Evolutionary conservation across 35 echinoderm and acorn worm genomes (phyloP), one percentile per base, ranked within the genome.

Genomic region (Heliocidaris erythrogramma): DNA sequence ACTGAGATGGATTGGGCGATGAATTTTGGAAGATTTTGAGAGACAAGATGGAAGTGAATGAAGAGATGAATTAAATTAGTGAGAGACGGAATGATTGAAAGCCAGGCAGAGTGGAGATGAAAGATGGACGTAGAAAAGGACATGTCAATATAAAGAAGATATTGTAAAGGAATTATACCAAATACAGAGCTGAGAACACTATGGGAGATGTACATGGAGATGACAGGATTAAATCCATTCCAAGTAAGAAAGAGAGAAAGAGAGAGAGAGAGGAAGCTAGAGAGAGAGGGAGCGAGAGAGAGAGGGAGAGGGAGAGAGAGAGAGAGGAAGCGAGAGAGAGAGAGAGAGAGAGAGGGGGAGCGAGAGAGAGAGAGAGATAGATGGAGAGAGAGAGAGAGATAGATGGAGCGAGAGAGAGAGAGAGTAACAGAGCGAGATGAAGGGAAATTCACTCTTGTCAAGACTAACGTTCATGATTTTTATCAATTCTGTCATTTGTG

Each of bases 1-100:
- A 89, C 31, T n/a, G 12, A 6, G 87, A 89, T 89, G 31, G 87
- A 89, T 89, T 89, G 47, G 31, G 31, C 31, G 31, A 89, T 4
- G 87, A 89, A 89, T 48, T 47, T 89, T 13, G 31, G 87, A 48
- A 17, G 87, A 89, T 89, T 89, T 32, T n/a, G 87, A 89, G 47
- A 48, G 47, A 89, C 87, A 89, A 48, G 87, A 89, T 42, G 47
- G 31, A 48, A 14, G 87, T 89, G 87, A 48, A 89, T 78, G 87
- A 89, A 42, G 87, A 48, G 87, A 89, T 89, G 87, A 89, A 32
- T 89, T 89, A 31, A 89, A 89, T 89, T 89, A 48, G 31, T 5
- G 87, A 48, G 86, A 48, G 87, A 48, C 31, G 7, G 87, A 31
- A 48, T 47, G 87, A 89, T 89, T 32, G 87, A 78, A 78, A 78